A percentile compares a stretch with the other conserved stretches of the same genome.
Conservation (phyloP, 1,140 invertebrate genomes). For the Chymomyza costata region DNA sequence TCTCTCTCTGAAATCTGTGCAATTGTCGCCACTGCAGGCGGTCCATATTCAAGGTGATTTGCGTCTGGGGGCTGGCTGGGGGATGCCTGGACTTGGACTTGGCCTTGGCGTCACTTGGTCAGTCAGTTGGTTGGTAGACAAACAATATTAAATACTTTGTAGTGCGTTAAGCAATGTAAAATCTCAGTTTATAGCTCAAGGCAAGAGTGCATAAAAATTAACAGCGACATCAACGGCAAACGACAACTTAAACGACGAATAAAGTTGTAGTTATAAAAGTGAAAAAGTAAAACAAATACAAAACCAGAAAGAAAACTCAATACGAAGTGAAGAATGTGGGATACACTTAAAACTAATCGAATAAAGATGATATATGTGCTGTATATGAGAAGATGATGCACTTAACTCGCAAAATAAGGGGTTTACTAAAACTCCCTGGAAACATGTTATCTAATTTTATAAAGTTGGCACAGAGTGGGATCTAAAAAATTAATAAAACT, state of each 20-base stretch:
- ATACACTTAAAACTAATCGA: too few species aligned
- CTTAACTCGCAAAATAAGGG: too few species aligned
- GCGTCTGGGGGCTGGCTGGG: conserved; percentile 16
- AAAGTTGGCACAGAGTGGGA: too few species aligned
- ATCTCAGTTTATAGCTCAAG: conserved; percentile 58
- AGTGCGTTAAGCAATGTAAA: conserved; percentile 54
- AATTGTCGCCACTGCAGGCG: not conserved
- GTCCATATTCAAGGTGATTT: conserved; percentile 25
- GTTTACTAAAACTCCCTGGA: too few species aligned
- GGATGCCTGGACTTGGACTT: too few species aligned
- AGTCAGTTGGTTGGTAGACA: conserved; percentile 2
- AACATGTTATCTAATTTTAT: too few species aligned
- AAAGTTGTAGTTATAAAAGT: conserved; percentile 48
- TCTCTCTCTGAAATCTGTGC: too few species aligned
- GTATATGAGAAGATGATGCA: too few species aligned
- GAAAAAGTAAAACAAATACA: conserved; percentile 43
- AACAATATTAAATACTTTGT: conserved; percentile 1
- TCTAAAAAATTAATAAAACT: too few species aligned
- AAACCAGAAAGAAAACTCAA: conserved; percentile 9
- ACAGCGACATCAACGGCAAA: conserved; percentile 28
- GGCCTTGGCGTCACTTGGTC: conserved; percentile 28
- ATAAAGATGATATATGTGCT: too few species aligned
- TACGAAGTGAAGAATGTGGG: too few species aligned
- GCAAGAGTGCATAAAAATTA: conserved; percentile 25
- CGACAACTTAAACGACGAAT: too few species aligned